phyloP scores from a whole-genome alignment of 1,140 invertebrate genomes.

The Ladona fulva region DNA sequence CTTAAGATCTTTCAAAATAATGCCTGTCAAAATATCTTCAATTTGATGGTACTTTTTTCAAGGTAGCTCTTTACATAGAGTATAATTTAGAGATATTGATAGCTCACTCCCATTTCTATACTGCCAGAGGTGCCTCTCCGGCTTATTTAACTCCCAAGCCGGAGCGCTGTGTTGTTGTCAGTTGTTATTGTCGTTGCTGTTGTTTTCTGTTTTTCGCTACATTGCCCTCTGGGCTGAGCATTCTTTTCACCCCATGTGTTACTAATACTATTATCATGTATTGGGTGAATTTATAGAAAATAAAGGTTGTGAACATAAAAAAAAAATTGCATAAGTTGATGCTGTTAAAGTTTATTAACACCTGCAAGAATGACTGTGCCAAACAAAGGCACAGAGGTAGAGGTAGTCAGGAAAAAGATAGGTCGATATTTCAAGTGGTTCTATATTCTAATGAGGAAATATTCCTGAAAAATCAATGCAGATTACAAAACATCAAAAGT shows the following conservation, averaged over 20 bases:
- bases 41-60: not conserved
- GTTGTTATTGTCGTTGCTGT: conserved; percentile 5
- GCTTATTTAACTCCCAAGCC: conserved; percentile 4
- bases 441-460: no score
- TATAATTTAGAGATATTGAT: not conserved
- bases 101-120: conserved; percentile 4
- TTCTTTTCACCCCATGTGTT: conserved; percentile 4
- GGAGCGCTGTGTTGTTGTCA: conserved; percentile 2
- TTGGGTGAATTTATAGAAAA: conserved; percentile 10
- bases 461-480: no score
- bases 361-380: no score
- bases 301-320: conserved; percentile 10
- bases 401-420: no score
- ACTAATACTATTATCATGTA: not conserved
- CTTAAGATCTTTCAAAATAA: not conserved
- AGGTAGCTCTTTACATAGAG: not conserved
- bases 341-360: no score
- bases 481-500: no score
- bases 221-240: not conserved
- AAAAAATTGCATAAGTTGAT: no score
- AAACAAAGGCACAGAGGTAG: no score
- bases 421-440: no score
- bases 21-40: not conserved
- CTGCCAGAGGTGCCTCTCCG: conserved; percentile 4
- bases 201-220: not conserved